Conservation (phyloP, 2,797 vertebrate genomes). For the Rhincodon typus region DNA sequence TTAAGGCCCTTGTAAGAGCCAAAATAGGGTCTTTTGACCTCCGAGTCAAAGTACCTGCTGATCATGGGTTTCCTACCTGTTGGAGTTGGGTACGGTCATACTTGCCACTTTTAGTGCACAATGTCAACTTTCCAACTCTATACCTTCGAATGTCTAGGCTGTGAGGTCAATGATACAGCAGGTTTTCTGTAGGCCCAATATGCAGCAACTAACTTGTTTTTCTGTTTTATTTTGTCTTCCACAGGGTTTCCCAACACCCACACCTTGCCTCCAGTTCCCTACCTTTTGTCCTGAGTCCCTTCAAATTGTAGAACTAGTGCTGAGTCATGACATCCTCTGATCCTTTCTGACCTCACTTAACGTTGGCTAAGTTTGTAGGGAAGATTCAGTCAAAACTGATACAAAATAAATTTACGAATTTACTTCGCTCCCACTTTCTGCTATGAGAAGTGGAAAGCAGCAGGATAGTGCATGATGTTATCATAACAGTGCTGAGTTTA, state of each 20-base stretch:
- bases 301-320: too few species aligned
- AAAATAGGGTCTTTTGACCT: neutral
- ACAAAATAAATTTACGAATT: neutral
- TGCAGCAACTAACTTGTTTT: neutral
- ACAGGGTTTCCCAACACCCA: too few species aligned
- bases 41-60: neutral
- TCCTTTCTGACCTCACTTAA: neutral
- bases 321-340: neutral
- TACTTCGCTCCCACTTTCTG: neutral
- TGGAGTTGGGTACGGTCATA: neutral
- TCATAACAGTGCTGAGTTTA: neutral
- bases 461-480: neutral
- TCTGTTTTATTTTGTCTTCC: neutral
- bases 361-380: neutral
- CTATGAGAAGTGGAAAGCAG: neutral
- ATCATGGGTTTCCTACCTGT: neutral
- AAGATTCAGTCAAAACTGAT: neutral
- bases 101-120: too few species aligned
- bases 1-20: neutral
- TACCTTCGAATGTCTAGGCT: neutral
- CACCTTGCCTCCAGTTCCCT: neutral
- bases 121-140: neutral
- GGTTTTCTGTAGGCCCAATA: neutral
- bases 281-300: neutral
- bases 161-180: neutral